phyloP scores from a whole-genome alignment of 2,888 invertebrate genomes.

The Polydrusus tereticollis region DNA sequence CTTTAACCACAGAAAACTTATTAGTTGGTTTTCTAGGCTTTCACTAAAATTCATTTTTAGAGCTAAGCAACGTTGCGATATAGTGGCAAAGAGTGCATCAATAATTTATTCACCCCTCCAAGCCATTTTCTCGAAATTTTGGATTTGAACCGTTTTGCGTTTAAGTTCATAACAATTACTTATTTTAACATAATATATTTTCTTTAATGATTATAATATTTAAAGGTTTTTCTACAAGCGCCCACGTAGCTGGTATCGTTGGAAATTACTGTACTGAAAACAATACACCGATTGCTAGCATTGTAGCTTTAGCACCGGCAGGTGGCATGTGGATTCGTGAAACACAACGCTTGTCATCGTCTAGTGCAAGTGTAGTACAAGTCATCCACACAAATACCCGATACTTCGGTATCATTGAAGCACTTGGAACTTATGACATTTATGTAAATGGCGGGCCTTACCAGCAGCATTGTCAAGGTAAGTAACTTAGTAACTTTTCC shows the following conservation, averaged over 20 bases:
- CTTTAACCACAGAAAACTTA: too few species aligned
- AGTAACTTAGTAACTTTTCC: not conserved
- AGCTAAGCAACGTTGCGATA: too few species aligned
- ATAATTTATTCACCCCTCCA: too few species aligned
- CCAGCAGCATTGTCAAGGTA: slow-evolving; percentile 75
- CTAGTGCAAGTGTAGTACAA: slow-evolving; percentile 79
- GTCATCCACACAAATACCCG: slow-evolving; percentile 82
- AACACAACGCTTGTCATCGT: slow-evolving; percentile 73
- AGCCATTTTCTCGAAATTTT: too few species aligned
- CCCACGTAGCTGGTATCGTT: slow-evolving; percentile 20
- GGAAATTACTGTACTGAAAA: not conserved
- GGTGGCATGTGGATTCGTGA: slow-evolving; percentile 66
- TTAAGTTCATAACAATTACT: not conserved
- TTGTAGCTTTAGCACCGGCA: slow-evolving; percentile 59
- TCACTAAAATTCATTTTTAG: too few species aligned
- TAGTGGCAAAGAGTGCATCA: too few species aligned
- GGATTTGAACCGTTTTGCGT: too few species aligned
- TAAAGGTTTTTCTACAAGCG: slow-evolving; percentile 26
- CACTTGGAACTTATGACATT: slow-evolving; percentile 80
- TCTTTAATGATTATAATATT: not conserved
- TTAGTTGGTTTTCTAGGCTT: too few species aligned
- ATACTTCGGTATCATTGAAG: slow-evolving; percentile 76
- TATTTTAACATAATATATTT: not conserved
- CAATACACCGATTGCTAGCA: slow-evolving; percentile 64
- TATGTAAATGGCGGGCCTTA: slow-evolving; percentile 79